These are phyloP conservation scores for Apamea monoglypha DNA, from an alignment of 2,888 invertebrate species.

Conservation along the genomic window DNA sequence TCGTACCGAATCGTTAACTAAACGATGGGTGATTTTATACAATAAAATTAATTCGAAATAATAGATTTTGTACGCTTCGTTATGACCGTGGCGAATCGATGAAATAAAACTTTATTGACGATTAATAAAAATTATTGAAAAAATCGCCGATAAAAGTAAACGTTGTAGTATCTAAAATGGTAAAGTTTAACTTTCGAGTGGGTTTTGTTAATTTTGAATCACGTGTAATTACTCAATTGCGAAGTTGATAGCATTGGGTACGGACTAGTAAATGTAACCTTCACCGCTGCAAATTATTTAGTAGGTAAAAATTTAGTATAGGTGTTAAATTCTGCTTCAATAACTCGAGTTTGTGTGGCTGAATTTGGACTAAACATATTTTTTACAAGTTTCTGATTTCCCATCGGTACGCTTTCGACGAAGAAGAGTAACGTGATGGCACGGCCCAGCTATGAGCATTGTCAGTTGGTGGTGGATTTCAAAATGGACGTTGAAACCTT, in stretches of 20 bases:
- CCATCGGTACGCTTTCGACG: not conserved
- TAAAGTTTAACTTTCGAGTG: conserved; percentile 23
- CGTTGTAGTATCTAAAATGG: conserved; percentile 35
- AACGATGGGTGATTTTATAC: conserved; percentile 74
- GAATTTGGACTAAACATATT: not conserved
- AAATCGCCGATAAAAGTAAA: conserved; percentile 57
- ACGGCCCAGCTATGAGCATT: not conserved
- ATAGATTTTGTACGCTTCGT: conserved; percentile 70
- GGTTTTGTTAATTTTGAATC: conserved; percentile 14
- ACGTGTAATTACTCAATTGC: conserved; percentile 13
- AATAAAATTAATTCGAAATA: conserved; percentile 73
- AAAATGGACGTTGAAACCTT: not conserved
- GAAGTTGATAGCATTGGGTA: not conserved
- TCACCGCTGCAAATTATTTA: not conserved
- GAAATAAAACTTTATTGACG: conserved; percentile 66
- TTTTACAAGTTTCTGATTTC: not conserved
- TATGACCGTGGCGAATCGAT: conserved; percentile 65
- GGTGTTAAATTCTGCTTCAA: too few relatives aligned
- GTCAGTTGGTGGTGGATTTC: not conserved
- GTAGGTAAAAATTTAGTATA: not conserved
- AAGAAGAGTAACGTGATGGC: not conserved
- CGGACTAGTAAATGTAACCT: not conserved
- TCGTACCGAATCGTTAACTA: conserved; percentile 76
- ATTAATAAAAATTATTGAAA: conserved; percentile 60
- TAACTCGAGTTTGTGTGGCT: not conserved